These are phyloP conservation scores for Drosophila sp. DNA, from an alignment of 1,140 invertebrate species.

Conservation along the genomic window DNA sequence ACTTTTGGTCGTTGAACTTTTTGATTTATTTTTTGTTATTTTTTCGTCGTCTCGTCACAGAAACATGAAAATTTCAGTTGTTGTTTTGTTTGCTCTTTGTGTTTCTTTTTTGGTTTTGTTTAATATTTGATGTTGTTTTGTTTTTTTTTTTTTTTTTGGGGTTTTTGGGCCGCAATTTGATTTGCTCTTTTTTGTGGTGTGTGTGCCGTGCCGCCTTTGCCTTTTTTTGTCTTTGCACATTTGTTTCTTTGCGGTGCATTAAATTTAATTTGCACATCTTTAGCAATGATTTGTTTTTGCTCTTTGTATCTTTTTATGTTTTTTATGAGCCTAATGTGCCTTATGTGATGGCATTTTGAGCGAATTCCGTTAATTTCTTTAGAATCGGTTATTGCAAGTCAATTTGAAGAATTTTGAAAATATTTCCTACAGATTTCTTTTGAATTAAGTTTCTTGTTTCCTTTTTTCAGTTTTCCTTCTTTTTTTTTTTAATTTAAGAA, in stretches of 20 bases:
- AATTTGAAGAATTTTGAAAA: conserved; percentile 4
- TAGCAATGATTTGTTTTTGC: conserved; percentile 16
- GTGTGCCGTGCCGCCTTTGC: background rate
- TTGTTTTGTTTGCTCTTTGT: conserved; percentile 22
- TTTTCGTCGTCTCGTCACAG: conserved; percentile 27
- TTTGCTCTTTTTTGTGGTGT: conserved; percentile 6
- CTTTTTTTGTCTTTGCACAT: conserved; percentile 13
- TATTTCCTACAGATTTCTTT: background rate
- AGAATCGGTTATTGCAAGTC: background rate
- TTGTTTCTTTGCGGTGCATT: conserved; percentile 29
- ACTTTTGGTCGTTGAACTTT: conserved; percentile 80
- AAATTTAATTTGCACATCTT: conserved; percentile 20
- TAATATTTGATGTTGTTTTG: conserved; percentile 1
- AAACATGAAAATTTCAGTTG: conserved; percentile 22
- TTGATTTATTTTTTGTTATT: conserved; percentile 68
- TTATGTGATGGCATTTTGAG: conserved; percentile 25
- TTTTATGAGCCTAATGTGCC: background rate
- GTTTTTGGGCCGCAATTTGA: conserved; percentile 33
- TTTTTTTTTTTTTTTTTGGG: background rate
- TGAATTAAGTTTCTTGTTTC: background rate
- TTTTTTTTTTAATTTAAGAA: no score
- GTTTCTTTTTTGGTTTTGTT: conserved; percentile 28
- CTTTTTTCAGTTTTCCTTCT: background rate
- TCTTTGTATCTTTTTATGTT: conserved; percentile 25
- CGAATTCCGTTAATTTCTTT: background rate